These are phyloP conservation scores for Pelvicachromis taeniatus DNA, from an alignment of 2,113 vertebrate genomes.

Conservation along the genomic window DNA sequence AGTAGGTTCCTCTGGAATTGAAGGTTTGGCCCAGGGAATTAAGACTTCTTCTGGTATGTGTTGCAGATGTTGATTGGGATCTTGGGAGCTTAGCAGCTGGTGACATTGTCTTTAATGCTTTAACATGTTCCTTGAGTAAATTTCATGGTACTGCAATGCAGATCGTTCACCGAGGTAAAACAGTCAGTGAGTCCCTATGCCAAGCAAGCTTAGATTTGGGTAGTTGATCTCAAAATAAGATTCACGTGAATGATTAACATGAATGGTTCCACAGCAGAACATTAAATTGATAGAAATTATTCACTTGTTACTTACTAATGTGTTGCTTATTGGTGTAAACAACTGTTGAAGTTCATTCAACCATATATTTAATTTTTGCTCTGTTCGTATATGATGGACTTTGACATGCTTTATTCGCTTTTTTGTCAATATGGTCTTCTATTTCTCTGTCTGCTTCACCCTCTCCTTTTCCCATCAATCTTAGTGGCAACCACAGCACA, in stretches of 20 bases:
- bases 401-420: conserved; percentile 31
- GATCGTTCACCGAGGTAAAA: background rate
- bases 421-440: conserved; percentile 31
- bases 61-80: background rate
- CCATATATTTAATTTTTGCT: conserved; percentile 28
- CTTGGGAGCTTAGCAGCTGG: background rate
- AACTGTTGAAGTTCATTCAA: conserved; percentile 13
- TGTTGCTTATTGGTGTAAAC: background rate
- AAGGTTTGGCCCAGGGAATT: background rate
- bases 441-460: conserved; percentile 36
- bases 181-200: background rate
- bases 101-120: background rate
- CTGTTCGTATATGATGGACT: conserved; percentile 19
- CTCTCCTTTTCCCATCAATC: conserved; percentile 57
- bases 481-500: conserved; percentile 57
- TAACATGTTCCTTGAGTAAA: background rate
- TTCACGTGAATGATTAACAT: background rate
- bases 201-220: too few species aligned
- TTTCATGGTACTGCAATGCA: rapidly evolving
- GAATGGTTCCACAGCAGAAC: background rate
- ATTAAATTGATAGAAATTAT: background rate
- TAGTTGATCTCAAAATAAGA: background rate
- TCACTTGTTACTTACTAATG: background rate
- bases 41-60: rapidly evolving
- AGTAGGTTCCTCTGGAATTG: background rate